A percentile compares a stretch with the other conserved stretches of the same genome.
Conservation (phyloP, 2,888 invertebrate genomes). For the Megastigmus dorsalis region DNA sequence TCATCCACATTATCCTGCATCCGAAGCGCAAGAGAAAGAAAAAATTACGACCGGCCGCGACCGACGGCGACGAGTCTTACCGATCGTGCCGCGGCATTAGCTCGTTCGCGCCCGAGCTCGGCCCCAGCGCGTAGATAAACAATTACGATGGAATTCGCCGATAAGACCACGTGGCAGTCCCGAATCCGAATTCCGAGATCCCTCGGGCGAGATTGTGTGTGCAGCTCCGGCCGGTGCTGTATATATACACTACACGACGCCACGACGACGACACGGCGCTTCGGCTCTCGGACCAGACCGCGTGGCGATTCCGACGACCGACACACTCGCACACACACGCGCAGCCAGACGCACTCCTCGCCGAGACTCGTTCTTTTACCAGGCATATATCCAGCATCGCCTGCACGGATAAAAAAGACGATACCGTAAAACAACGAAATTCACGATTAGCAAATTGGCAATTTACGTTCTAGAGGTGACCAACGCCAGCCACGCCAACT, state of each 20-base stretch:
- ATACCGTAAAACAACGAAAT: background rate
- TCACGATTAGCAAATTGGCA: too few relatives aligned
- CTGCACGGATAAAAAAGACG: too few relatives aligned
- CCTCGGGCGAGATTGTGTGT: constrained; percentile 19
- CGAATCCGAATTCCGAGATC: constrained; percentile 70
- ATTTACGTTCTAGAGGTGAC: too few relatives aligned
- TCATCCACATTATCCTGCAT: too few relatives aligned
- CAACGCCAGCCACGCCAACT: too few relatives aligned
- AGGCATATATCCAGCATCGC: too few relatives aligned
- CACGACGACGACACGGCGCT: background rate
- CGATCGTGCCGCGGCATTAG: background rate
- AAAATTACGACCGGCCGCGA: constrained; percentile 5
- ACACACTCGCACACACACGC: too few relatives aligned
- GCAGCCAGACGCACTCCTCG: too few relatives aligned
- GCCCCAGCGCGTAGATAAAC: constrained; percentile 66
- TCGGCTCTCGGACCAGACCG: constrained; percentile 10
- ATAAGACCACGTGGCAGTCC: constrained; percentile 58
- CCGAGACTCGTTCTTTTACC: too few relatives aligned
- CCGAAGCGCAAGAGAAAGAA: too few relatives aligned
- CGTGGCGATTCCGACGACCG: constrained; percentile 35
- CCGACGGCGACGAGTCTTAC: background rate
- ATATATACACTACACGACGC: background rate
- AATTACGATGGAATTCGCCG: constrained; percentile 71
- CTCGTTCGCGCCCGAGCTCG: background rate
- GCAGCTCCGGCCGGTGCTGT: constrained; percentile 60